Base-by-base conservation (phyloP, 2,888 invertebrate genomes). In the Hylaea fasciaria region DNA sequence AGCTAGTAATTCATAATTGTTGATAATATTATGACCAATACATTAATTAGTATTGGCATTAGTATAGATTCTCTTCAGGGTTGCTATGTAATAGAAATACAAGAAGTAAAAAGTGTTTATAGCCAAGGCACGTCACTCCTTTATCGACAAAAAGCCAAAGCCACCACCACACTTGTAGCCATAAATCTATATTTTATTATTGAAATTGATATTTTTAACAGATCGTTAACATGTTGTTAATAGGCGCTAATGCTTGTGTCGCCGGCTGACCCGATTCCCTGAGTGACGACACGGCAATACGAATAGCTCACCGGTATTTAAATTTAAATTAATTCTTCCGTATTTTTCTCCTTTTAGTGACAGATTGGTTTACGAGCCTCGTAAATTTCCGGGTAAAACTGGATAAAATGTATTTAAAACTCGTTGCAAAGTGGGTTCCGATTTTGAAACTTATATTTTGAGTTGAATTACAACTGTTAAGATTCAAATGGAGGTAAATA, bases 191-290 rank as follows among this genome's bases (percentile, higher is more conserved):
- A 57, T 46, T 50, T 57, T 62, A 58, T 55, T 71, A 71, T 72
- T 70, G 66, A 72, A 65, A 75, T 74, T 77, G 74, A 83, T 83
- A 82, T 83, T 83, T 83, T 81, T 78, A 82, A 78, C 77, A 66
- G 69, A 73, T 74, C 80, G 78, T 83, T 86, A 85, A 89, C 83
- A 84, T 72, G 78, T 72, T 78, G 83, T 85, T 89, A 90, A 90
- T 89, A 85, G 90, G 75, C 73, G 71, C 78, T 84, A 86, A 84
- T 85, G 80, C 76, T 70, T n/a, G 66, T 71, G 76, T 81, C 81
- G 78, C 73, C 72, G 29, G 74, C 64, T 83, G 83, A 82, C 85
- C 86, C 65, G 81, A 79, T 83, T 87, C 71, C 63, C 68, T 76
- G 73, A 77, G 76, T 80, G 82, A 80, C 78, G 81, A 80, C 83